These are phyloP conservation scores for Rhopalosiphum nymphaeae DNA, from an alignment of 2,888 invertebrate species.

Conservation along the genomic window DNA sequence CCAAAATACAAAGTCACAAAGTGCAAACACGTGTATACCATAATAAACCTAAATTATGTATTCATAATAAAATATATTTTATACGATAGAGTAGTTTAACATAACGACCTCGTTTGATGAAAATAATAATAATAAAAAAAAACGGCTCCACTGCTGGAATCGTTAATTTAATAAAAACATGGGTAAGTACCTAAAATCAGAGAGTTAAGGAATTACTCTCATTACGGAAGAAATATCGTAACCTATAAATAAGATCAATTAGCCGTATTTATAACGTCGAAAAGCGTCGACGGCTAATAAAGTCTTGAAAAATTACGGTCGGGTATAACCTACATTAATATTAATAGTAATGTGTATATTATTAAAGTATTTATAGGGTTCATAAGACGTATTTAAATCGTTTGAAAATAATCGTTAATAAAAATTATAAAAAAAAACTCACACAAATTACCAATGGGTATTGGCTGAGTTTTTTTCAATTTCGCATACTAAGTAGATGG, in stretches of 20 bases:
- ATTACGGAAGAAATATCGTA: constrained; percentile 18
- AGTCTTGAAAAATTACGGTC: neutral
- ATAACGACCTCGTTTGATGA: neutral
- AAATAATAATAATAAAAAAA: constrained; percentile 3
- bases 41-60: neutral
- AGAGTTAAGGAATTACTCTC: constrained; percentile 2
- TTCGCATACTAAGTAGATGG: neutral
- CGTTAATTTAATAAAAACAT: constrained; percentile 24
- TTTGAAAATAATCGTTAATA: neutral
- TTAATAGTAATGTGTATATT: neutral
- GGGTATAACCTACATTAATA: neutral
- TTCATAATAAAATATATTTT: neutral
- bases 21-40: constrained; percentile 53
- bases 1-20: constrained; percentile 24
- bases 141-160: neutral
- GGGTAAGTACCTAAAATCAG: neutral
- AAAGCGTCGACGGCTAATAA: neutral
- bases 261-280: constrained; percentile 17
- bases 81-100: neutral
- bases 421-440: neutral
- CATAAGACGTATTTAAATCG: neutral
- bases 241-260: constrained; percentile 40
- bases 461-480: neutral
- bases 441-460: neutral
- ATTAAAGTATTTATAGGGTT: neutral